Percentiles rank a stretch among this genome's conserved stretches.
phyloP scores from a whole-genome alignment of 2,888 invertebrate genomes.

The Tricholauxania praeusta region DNA sequence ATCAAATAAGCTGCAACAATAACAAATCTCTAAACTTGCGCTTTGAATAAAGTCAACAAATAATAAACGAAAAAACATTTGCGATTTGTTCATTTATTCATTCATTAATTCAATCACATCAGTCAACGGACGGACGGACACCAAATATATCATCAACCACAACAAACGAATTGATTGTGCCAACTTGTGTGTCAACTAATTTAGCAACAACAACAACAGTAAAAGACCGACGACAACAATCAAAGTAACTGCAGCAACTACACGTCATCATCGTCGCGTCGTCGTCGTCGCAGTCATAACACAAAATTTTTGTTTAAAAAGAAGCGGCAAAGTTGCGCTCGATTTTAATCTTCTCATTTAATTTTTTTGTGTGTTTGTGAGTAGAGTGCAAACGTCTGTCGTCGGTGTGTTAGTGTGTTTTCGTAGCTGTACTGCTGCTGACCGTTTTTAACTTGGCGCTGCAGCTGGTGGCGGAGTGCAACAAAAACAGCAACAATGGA shows the following conservation, averaged over 20 bases:
- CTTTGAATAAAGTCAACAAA: too few species aligned
- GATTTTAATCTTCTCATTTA: neutral
- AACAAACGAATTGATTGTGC: too few species aligned
- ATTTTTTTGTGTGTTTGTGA: neutral
- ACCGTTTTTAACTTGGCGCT: neutral
- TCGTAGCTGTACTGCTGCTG: neutral
- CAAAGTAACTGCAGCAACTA: conserved; percentile 9
- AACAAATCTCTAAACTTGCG: neutral
- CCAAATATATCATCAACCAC: too few species aligned
- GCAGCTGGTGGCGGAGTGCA: neutral
- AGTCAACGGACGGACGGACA: too few species aligned
- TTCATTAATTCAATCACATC: too few species aligned
- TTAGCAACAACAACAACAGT: neutral
- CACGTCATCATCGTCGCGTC: neutral
- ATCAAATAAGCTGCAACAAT: too few species aligned
- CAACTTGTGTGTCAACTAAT: too few species aligned
- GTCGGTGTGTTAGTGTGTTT: neutral
- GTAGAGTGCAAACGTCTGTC: neutral
- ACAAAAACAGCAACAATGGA: conserved; percentile 58
- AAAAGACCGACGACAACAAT: conserved; percentile 14
- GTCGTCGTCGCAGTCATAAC: too few species aligned
- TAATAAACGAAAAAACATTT: too few species aligned
- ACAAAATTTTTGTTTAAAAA: too few species aligned
- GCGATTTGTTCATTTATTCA: too few species aligned
- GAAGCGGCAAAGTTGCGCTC: neutral